Base-by-base conservation (phyloP, 2,113 vertebrate species). In the Lonchura striata region DNA sequence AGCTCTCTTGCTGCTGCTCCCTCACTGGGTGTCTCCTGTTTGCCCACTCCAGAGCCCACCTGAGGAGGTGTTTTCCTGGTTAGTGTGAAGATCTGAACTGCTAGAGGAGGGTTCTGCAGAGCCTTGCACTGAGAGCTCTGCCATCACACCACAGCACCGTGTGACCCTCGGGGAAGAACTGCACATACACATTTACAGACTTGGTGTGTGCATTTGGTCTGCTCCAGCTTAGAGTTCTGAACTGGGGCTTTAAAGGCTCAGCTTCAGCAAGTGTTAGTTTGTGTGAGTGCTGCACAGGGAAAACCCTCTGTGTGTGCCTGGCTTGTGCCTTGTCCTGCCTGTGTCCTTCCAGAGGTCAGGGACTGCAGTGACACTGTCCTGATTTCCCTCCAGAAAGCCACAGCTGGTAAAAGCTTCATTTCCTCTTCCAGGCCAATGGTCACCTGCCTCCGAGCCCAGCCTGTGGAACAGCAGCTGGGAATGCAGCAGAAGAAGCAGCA, bases 381-480 rank as follows among this genome's bases (percentile, higher is more conserved):
- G 31, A 21, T 81, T 75, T 50, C 19, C 11, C 41, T 33, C 8
- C 31, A 39, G 60, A 69, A 47, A 37, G 61, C 10, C n/a, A 56
- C 41, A 56, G n/a, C 16, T 81, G 85, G n/a, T 81, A 41, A 77
- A 83, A 89, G 60, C 33, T 41, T 54, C 75, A 15, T 94, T 95
- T 89, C 87, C 44, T 94, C 68, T 88, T 92, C 28, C 77, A 98
- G 98, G 96, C 95, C 93, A 97, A 96, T 90, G 97, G 97, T 76
- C 96, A 68, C 1, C 94, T 97, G 95, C 90, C 97, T 82, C 97
- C 96, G 3, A 95, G 96, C 96, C 97, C 93, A 93, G 98, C 96
- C 12, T 89, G 72, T 49, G 57, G 86, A 41, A 35, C 85, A 91
- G 97, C 92, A 88, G 82, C 81, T 71, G 98, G 98, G 96, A 91